Evolutionary conservation across 2,113 vertebrate genomes (phyloP).

Genomic region (Cacatua alba): DNA sequence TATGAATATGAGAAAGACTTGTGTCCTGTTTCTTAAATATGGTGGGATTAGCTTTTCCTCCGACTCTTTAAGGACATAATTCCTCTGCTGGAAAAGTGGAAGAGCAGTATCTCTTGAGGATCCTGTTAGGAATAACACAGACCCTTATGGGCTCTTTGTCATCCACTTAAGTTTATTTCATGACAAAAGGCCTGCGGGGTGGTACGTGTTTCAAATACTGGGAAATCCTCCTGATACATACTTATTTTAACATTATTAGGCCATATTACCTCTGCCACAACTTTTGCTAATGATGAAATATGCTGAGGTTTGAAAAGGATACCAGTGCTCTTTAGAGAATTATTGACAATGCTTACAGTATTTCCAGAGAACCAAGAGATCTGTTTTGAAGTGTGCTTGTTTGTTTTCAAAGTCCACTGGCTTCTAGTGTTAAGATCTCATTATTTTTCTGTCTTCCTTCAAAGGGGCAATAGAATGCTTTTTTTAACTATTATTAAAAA

Average conservation of each 20-base stretch:
- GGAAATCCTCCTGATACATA: not conserved
- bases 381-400: not conserved
- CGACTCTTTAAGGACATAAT: not conserved
- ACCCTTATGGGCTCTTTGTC: not conserved
- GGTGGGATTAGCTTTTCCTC: not conserved
- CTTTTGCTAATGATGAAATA: not conserved
- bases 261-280: not conserved
- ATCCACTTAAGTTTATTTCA: not conserved
- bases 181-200: not conserved
- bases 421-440: not conserved
- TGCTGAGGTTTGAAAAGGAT: not conserved
- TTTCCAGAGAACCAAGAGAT: not conserved
- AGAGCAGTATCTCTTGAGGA: not conserved
- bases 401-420: not conserved
- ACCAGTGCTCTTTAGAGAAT: not conserved
- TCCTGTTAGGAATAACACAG: not conserved
- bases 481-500: not conserved
- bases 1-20: not conserved
- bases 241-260: not conserved
- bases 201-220: not conserved
- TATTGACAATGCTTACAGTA: not conserved
- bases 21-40: not conserved
- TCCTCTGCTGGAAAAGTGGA: not conserved
- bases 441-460: not conserved
- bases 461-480: not conserved